Evolutionary conservation across 2,113 vertebrate genomes (phyloP).

Genomic region (Bothrops jararaca): DNA sequence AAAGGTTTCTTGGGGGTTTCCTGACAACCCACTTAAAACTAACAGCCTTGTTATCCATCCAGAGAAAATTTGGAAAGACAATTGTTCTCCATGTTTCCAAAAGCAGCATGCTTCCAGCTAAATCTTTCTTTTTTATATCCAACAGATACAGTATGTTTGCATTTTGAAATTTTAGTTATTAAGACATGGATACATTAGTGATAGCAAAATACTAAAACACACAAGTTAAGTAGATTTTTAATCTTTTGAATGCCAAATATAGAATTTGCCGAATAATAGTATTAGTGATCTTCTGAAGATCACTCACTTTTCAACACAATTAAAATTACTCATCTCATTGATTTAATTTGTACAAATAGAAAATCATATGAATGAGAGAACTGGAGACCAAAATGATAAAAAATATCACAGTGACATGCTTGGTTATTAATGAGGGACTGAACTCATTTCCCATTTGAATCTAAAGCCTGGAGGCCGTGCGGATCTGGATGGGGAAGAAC

Average conservation of each 20-base stretch:
- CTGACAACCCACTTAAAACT: background rate
- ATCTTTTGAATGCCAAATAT: background rate
- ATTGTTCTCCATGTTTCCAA: background rate
- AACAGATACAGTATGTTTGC: background rate
- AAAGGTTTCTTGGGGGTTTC: background rate
- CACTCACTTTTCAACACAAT: fast-evolving
- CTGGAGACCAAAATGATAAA: background rate
- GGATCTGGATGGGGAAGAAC: no score
- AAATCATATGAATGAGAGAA: background rate
- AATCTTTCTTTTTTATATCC: background rate
- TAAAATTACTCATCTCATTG: background rate
- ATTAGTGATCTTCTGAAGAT: background rate
- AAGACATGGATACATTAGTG: background rate
- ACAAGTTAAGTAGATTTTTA: background rate
- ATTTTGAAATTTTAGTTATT: background rate
- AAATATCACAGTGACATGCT: background rate
- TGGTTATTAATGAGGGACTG: background rate
- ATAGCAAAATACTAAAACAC: background rate
- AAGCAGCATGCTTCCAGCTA: background rate
- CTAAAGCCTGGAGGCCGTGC: no score
- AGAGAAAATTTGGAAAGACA: slow-evolving; percentile 15
- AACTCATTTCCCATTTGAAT: background rate
- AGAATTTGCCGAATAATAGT: background rate
- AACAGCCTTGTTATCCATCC: slow-evolving; percentile 11
- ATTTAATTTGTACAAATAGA: background rate